phyloP scores from a whole-genome alignment of 2,888 invertebrate genomes.

The Drepana falcataria region DNA sequence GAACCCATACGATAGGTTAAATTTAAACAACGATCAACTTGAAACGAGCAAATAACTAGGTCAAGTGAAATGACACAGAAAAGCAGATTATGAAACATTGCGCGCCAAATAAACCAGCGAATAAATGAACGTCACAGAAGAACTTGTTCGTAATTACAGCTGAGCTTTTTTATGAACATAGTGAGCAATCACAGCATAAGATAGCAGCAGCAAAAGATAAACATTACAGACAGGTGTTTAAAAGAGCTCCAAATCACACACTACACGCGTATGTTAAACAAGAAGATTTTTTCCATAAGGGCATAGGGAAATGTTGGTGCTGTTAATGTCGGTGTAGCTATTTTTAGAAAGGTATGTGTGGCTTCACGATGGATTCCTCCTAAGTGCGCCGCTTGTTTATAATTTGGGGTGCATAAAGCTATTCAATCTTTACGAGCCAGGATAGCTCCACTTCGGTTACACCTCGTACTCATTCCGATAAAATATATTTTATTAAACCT shows the following conservation, averaged over 20 bases:
- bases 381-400: constrained; percentile 67
- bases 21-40: constrained; percentile 20
- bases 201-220: constrained; percentile 4
- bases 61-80: constrained; percentile 17
- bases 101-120: constrained; percentile 7
- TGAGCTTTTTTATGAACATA: neutral
- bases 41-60: constrained; percentile 26
- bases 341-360: constrained; percentile 51
- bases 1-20: constrained; percentile 18
- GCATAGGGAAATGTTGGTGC: constrained; percentile 27
- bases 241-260: constrained; percentile 20
- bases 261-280: constrained; percentile 12
- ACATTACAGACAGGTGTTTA: constrained; percentile 28
- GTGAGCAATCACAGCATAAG: neutral
- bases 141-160: neutral
- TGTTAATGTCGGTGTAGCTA: constrained; percentile 40
- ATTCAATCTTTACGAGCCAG: constrained; percentile 45
- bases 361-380: constrained; percentile 39
- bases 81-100: constrained; percentile 5
- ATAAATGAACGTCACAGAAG: constrained; percentile 1
- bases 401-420: constrained; percentile 52
- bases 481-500: too few species aligned
- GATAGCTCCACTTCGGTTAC: constrained; percentile 42
- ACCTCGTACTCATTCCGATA: constrained; percentile 18
- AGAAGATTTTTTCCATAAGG: constrained; percentile 23